Evolutionary conservation across 2,113 vertebrate species (phyloP), one percentile per base, ranked within the genome.

Genomic region (Rhadina sibilatrix): DNA sequence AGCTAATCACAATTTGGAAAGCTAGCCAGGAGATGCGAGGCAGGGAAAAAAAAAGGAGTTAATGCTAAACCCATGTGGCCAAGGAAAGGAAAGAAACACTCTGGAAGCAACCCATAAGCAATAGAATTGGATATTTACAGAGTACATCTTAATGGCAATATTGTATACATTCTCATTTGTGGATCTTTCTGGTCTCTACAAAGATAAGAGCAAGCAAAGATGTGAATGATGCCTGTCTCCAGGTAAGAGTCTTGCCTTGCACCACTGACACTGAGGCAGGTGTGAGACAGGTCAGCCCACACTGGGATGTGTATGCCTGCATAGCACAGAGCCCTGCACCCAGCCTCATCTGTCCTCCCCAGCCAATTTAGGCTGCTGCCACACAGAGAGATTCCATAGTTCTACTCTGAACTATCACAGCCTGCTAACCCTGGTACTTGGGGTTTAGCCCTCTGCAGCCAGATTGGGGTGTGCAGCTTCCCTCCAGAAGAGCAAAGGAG

Each of bases 381-480:
- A 2, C 27, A 18, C 12, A 42, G 24, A 15, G 25, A 37, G n/a
- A 59, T 37, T 59, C 56, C 24, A 7, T 35, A 24, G 56, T 16
- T 57, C n/a, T 44, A 11, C 22, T 19, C 17, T 13, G 40, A 44
- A 14, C 46, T 28, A 15, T 8, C 28, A 42, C 17, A 50, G 5
- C 38, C 61, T 47, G 5, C 22, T 24, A 21, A 54, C 9, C 0
- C 14, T 7, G 2, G 3, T 40, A n/a, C 15, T 6, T 35, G 28
- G 13, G n/a, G 16, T 4, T 6, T 3, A 49, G 31, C 6, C 20
- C 42, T 21, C 4, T 22, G 23, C 19, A 74, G 37, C 40, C 27
- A 33, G 4, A 2, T 15, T 10, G 4, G 5, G 1, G 1, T 1
- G 5, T 13, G 4, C 15, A 40, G 28, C 22, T 37, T n/a, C 35